Evolutionary conservation across 2,888 invertebrate genomes (phyloP).

Genomic region (Acleris laterana): DNA sequence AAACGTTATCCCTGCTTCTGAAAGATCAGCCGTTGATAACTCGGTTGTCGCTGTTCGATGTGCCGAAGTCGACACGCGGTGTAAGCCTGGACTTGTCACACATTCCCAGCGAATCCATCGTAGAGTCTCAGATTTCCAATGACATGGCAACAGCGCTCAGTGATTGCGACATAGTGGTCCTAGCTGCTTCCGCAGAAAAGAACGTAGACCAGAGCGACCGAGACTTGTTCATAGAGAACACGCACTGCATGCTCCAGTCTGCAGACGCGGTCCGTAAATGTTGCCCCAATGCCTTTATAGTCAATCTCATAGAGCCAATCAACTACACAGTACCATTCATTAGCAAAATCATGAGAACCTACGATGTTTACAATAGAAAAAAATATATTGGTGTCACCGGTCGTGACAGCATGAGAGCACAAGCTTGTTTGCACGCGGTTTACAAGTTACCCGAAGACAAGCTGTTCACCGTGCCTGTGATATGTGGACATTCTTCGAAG

Average conservation of each 20-base stretch:
- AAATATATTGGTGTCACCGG: conserved; percentile 26
- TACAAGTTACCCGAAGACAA: conserved; percentile 18
- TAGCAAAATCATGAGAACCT: conserved; percentile 6
- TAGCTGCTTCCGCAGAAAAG: conserved; percentile 8
- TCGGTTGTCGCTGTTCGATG: conserved; percentile 15
- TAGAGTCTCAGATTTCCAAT: neutral
- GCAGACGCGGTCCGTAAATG: conserved; percentile 14
- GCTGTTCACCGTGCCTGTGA: conserved; percentile 19
- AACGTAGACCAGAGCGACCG: conserved; percentile 19
- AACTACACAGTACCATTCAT: conserved; percentile 27
- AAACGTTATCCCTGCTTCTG: conserved; percentile 16
- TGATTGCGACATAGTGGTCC: conserved; percentile 12
- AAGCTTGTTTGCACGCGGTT: conserved; percentile 19
- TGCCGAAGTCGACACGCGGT: conserved; percentile 12
- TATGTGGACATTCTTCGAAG: conserved; percentile 24
- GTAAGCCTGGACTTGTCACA: conserved; percentile 23
- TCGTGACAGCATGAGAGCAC: conserved; percentile 21
- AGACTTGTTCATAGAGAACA: conserved; percentile 20
- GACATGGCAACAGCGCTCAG: neutral
- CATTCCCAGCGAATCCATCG: conserved; percentile 17
- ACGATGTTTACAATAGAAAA: conserved; percentile 10
- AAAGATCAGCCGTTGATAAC: conserved; percentile 24
- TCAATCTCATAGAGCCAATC: conserved; percentile 24
- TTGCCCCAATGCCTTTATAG: conserved; percentile 22
- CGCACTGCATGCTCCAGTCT: conserved; percentile 7